Evolutionary conservation across 2,888 invertebrate species (phyloP).

Genomic region (Gymnosoma rotundatum): DNA sequence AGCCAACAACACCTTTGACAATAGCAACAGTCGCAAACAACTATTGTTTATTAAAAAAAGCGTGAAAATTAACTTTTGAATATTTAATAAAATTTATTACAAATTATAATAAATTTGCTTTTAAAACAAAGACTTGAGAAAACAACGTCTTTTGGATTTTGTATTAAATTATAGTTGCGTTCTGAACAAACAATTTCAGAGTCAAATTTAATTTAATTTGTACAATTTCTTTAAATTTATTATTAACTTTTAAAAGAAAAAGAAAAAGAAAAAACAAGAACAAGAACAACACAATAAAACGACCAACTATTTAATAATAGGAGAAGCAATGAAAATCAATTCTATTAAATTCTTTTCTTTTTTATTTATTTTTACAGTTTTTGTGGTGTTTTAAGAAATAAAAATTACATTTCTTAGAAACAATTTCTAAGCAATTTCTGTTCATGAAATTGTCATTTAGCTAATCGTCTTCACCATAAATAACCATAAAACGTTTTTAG

Average conservation of each 20-base stretch:
- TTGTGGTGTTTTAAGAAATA: constrained; percentile 41
- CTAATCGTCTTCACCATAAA: constrained; percentile 70
- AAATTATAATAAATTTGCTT: constrained; percentile 33
- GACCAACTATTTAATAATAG: neutral
- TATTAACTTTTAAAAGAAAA: constrained; percentile 40
- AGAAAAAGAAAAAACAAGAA: too few relatives aligned
- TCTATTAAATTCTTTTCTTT: constrained; percentile 48
- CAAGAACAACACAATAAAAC: neutral
- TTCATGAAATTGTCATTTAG: constrained; percentile 70
- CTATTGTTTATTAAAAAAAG: constrained; percentile 5
- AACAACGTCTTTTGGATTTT: constrained; percentile 12
- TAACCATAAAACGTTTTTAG: constrained; percentile 69
- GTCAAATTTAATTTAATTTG: constrained; percentile 58
- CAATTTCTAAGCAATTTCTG: constrained; percentile 70
- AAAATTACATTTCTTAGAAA: constrained; percentile 70
- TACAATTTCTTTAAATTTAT: constrained; percentile 53
- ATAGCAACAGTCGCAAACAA: constrained; percentile 22
- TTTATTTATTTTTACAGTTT: constrained; percentile 22
- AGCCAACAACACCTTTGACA: constrained; percentile 2
- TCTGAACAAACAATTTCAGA: constrained; percentile 50
- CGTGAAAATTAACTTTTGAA: neutral
- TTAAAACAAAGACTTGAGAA: constrained; percentile 41
- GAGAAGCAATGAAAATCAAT: constrained; percentile 17
- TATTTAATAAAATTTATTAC: constrained; percentile 29
- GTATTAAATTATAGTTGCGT: constrained; percentile 22